Evolutionary conservation across 2,888 invertebrate genomes (phyloP).

Genomic region (Chrysolina haemoptera): DNA sequence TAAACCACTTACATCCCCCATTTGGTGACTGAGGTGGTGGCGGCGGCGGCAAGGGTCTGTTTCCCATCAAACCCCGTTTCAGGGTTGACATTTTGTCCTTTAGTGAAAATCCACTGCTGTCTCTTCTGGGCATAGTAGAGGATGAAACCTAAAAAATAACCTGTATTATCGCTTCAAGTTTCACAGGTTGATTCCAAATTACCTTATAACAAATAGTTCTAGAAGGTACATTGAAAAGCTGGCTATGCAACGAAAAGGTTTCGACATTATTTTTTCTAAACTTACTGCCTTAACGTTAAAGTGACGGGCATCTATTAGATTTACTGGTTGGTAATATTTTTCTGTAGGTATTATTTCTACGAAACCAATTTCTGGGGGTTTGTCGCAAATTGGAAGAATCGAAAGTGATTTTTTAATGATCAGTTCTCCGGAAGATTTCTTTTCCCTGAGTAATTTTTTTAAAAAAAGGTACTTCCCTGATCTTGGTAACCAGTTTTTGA

Average conservation of each 20-base stretch:
- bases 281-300: background rate
- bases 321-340: no score
- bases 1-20: slow-evolving; percentile 52
- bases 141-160: slow-evolving; percentile 60
- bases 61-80: slow-evolving; percentile 66
- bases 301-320: no score
- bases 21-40: slow-evolving; percentile 62
- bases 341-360: no score
- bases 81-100: slow-evolving; percentile 72
- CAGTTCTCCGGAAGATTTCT: no score
- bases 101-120: slow-evolving; percentile 61
- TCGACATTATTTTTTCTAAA: background rate
- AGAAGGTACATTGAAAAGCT: background rate
- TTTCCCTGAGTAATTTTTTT: no score
- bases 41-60: slow-evolving; percentile 75
- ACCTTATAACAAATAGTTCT: slow-evolving; percentile 16
- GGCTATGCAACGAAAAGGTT: background rate
- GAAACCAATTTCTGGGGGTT: no score
- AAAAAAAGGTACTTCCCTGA: no score
- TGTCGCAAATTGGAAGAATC: no score
- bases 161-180: slow-evolving; percentile 65
- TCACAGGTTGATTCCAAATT: slow-evolving; percentile 37
- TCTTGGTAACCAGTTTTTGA: no score
- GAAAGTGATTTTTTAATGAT: no score
- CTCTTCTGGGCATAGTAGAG: slow-evolving; percentile 63